Evolutionary conservation across 2,113 vertebrate genomes (phyloP).

Genomic region (Anoura caudifer): DNA sequence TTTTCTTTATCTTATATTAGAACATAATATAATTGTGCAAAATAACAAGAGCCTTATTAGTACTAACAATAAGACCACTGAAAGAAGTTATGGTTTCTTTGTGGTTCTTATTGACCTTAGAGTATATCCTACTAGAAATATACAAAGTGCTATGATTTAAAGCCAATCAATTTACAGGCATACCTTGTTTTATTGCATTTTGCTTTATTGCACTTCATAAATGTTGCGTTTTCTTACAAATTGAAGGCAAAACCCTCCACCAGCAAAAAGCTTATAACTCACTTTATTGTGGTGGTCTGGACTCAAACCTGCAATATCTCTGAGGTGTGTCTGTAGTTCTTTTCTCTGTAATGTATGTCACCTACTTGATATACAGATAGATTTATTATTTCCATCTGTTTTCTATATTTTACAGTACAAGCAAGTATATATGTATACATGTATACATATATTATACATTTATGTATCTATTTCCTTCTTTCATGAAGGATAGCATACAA

Average conservation of each 20-base stretch:
- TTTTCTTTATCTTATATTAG: neutral
- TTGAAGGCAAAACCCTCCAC: neutral
- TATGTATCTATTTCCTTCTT: neutral
- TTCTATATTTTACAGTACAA: neutral
- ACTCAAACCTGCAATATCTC: neutral
- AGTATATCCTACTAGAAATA: neutral
- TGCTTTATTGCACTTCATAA: neutral
- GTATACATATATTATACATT: neutral
- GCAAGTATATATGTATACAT: neutral
- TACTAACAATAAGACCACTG: neutral
- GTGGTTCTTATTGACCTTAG: neutral
- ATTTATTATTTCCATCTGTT: neutral
- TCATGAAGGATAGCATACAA: neutral
- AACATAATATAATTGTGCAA: neutral
- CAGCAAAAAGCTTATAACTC: neutral
- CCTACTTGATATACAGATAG: neutral
- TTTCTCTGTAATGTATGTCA: neutral
- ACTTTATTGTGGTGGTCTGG: neutral
- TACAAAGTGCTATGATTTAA: neutral
- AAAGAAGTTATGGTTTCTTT: neutral
- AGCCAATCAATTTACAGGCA: neutral
- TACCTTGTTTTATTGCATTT: neutral
- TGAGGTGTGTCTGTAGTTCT: neutral
- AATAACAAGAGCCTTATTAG: neutral
- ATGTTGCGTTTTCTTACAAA: neutral